phyloP scores from a whole-genome alignment of 2,888 invertebrate species.

The Pseudococcus jackbeardsleyi region DNA sequence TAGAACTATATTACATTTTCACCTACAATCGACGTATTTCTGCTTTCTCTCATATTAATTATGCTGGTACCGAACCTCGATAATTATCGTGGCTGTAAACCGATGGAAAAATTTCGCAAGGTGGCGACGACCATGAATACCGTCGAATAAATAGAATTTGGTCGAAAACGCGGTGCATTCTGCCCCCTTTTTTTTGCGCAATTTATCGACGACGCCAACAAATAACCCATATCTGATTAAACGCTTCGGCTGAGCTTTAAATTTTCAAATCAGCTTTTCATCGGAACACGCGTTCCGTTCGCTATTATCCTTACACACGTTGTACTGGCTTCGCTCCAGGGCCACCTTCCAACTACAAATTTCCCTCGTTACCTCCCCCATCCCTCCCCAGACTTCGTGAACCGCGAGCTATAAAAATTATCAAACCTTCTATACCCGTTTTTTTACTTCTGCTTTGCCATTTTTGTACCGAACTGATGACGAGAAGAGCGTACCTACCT shows the following conservation, averaged over 20 bases:
- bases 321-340: slow-evolving; percentile 35
- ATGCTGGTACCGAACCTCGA: too few species aligned
- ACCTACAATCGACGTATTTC: too few species aligned
- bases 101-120: too few species aligned
- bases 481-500: not conserved
- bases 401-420: slow-evolving; percentile 3
- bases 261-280: slow-evolving; percentile 32
- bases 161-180: not conserved
- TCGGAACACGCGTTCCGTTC: not conserved
- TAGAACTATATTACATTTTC: too few species aligned
- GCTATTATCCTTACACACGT: slow-evolving; percentile 7
- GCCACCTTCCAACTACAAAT: slow-evolving; percentile 38
- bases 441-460: not conserved
- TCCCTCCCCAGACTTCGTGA: not conserved
- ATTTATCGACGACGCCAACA: slow-evolving; percentile 26
- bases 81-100: too few species aligned
- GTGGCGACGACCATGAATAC: too few species aligned
- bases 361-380: not conserved
- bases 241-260: slow-evolving; percentile 24
- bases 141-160: not conserved
- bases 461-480: not conserved
- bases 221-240: slow-evolving; percentile 33
- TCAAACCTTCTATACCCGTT: not conserved
- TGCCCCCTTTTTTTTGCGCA: not conserved
- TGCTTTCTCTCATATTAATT: too few species aligned